These are phyloP conservation scores for Cotesia congregata DNA, from an alignment of 2,888 invertebrate species.

Conservation along the genomic window DNA sequence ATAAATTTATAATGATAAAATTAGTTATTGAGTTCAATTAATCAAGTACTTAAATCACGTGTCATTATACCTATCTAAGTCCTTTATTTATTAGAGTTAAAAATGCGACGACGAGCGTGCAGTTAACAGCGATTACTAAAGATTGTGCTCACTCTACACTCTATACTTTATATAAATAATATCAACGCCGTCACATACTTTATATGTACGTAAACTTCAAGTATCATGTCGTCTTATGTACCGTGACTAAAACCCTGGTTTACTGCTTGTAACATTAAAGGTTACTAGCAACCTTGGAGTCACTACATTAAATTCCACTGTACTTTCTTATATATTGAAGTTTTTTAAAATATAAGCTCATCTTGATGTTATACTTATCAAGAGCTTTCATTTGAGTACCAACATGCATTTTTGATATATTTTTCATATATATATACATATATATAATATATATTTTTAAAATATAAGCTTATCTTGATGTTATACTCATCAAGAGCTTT, in stretches of 20 bases:
- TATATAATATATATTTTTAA: too few relatives aligned
- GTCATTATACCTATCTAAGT: background rate
- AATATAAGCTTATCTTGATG: too few relatives aligned
- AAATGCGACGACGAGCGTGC: background rate
- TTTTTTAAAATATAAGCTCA: too few relatives aligned
- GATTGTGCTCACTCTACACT: background rate
- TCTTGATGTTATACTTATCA: too few relatives aligned
- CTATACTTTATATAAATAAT: background rate
- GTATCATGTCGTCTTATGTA: constrained; percentile 53
- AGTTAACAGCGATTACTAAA: constrained; percentile 19
- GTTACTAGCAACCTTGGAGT: constrained; percentile 2
- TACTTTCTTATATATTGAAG: too few relatives aligned
- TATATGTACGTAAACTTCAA: constrained; percentile 30
- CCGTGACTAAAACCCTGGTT: constrained; percentile 78
- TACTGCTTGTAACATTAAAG: constrained; percentile 46
- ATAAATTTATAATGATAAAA: background rate
- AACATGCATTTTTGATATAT: too few relatives aligned
- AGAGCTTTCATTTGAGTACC: too few relatives aligned
- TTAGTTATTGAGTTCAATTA: constrained; percentile 3
- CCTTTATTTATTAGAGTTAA: background rate
- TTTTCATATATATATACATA: too few relatives aligned
- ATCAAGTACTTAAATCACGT: background rate
- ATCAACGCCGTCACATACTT: constrained; percentile 32
- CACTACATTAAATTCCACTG: too few relatives aligned
- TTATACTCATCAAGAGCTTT: too few relatives aligned